Conservation (phyloP, 2,113 vertebrate species). For the Grammomys surdaster region DNA sequence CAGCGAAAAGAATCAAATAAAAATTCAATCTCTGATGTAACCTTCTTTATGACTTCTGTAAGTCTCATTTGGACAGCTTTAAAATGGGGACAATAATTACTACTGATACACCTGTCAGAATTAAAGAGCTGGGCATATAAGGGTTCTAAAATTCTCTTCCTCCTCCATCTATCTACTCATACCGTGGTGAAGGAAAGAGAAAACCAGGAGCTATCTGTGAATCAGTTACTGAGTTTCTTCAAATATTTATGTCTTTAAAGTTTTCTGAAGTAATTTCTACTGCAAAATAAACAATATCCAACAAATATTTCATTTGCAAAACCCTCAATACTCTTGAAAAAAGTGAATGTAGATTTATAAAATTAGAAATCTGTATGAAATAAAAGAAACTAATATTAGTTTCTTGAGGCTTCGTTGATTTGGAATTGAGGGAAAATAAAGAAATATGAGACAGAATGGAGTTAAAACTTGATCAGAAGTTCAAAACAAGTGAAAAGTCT, state of each 20-base stretch:
- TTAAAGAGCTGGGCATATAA: not conserved
- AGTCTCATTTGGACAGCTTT: not conserved
- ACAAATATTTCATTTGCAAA: conserved; percentile 23
- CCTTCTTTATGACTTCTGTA: not conserved
- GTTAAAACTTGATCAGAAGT: conserved; percentile 35
- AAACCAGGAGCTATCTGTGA: not conserved
- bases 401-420: not conserved
- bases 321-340: not conserved
- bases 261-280: conserved; percentile 41
- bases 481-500: conserved; percentile 56
- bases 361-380: conserved; percentile 5
- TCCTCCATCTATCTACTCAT: not conserved
- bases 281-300: conserved; percentile 48
- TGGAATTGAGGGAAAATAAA: not conserved
- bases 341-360: conserved; percentile 7
- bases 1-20: not conserved
- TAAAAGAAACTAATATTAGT: conserved; percentile 42
- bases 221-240: conserved; percentile 19
- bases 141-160: not conserved
- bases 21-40: not conserved
- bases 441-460: conserved; percentile 6
- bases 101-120: not conserved
- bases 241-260: not conserved
- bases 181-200: not conserved
- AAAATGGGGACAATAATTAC: not conserved